These are phyloP conservation scores for Tholera decimalis DNA, from an alignment of 2,888 invertebrate species.

Conservation along the genomic window DNA sequence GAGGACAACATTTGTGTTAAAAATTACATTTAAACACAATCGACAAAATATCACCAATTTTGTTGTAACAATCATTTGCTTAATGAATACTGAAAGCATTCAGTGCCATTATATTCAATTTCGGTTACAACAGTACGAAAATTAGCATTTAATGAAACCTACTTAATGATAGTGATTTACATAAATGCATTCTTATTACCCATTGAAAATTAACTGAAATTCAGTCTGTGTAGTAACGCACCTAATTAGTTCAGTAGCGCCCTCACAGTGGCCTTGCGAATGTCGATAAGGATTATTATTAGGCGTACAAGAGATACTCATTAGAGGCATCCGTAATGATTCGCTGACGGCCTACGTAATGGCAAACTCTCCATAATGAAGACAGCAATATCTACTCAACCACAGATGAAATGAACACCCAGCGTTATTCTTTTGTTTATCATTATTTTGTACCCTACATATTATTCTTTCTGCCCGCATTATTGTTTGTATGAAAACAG, in stretches of 20 bases:
- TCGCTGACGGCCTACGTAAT: slow-evolving; percentile 71
- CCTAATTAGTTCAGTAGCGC: slow-evolving; percentile 33
- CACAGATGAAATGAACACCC: slow-evolving; percentile 65
- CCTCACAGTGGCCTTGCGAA: slow-evolving; percentile 33
- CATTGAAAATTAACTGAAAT: slow-evolving; percentile 37
- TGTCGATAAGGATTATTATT: slow-evolving; percentile 67
- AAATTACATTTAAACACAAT: slow-evolving; percentile 17
- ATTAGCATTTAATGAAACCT: slow-evolving; percentile 56
- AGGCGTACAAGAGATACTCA: slow-evolving; percentile 73
- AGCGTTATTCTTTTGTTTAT: slow-evolving; percentile 55
- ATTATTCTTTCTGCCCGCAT: slow-evolving; percentile 44
- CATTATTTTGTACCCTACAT: slow-evolving; percentile 37
- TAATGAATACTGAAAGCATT: slow-evolving; percentile 50
- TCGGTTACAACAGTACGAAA: slow-evolving; percentile 28
- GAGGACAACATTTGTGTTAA: not conserved
- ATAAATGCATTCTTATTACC: slow-evolving; percentile 38
- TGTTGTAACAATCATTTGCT: slow-evolving; percentile 30
- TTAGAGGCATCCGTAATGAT: slow-evolving; percentile 76
- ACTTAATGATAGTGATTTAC: slow-evolving; percentile 35
- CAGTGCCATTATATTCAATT: slow-evolving; percentile 44
- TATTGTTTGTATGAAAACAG: slow-evolving; percentile 67
- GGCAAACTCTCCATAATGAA: slow-evolving; percentile 73
- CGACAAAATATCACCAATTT: slow-evolving; percentile 3
- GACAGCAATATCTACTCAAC: slow-evolving; percentile 67
- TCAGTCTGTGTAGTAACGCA: slow-evolving; percentile 10